These are phyloP conservation scores for Palythoa caribaeorum DNA, from an alignment of 92 coral and sea anemone species.

Conservation along the genomic window DNA sequence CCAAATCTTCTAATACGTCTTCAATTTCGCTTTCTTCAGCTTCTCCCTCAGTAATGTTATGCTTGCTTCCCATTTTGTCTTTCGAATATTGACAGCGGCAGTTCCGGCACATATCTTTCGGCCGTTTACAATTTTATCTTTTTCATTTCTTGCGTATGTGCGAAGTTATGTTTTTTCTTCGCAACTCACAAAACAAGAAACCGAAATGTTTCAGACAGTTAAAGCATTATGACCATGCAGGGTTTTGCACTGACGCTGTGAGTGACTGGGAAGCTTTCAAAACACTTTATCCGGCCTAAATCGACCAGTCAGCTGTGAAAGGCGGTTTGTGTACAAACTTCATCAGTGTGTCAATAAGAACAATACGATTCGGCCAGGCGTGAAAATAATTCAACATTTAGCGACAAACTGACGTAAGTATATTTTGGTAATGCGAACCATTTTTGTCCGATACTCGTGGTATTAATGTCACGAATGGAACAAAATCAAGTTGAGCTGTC, in stretches of 20 bases:
- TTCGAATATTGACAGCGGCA: background rate
- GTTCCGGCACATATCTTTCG: slow-evolving; percentile 26
- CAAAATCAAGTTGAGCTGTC: too few species aligned
- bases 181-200: background rate
- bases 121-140: background rate
- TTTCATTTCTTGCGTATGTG: slow-evolving; percentile 29
- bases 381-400: slow-evolving; percentile 2
- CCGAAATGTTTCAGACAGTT: slow-evolving; percentile 14
- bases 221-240: background rate
- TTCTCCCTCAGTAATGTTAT: background rate
- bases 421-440: background rate
- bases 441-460: background rate
- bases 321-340: slow-evolving; percentile 8
- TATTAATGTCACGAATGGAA: too few species aligned
- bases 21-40: slow-evolving; percentile 32
- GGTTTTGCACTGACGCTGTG: slow-evolving; percentile 5
- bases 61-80: slow-evolving; percentile 1
- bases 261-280: background rate
- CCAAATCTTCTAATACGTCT: slow-evolving; percentile 20
- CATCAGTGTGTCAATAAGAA: background rate
- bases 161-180: slow-evolving; percentile 18
- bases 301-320: slow-evolving; percentile 25
- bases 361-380: slow-evolving; percentile 32
- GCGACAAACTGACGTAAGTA: background rate
- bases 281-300: background rate